Base-by-base conservation (phyloP, 2,888 invertebrate genomes). In the Tupiocoris notatus region DNA sequence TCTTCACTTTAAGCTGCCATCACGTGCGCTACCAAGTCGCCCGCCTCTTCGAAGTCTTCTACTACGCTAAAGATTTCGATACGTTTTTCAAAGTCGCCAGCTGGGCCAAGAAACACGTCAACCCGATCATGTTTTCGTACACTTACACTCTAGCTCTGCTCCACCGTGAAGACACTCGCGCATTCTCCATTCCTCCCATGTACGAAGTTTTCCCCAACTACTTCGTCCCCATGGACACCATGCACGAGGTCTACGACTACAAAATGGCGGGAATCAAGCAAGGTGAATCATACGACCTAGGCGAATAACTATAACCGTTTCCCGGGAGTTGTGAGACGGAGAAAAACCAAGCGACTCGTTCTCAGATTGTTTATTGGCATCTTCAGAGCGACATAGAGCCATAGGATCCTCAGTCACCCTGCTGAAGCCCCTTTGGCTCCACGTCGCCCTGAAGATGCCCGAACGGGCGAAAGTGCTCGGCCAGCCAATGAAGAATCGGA, bases 31-130 rank as follows among this genome's bases (percentile, higher is more conserved):
- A 88, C 81, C 89, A 92, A 82, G 89, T 88, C 9, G 82, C 87
- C 2, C 87, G 88, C 3, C 83, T 92, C 21, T 90, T 90, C 84
- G 88, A 90, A 82, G 85, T 90, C 75, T 86, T 93, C 79, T 88
- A 87, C 84, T 88, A 89, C 76, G 90, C 92, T 79, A 90, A 90
- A 83, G 89, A 91, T 82, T 92, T 88, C 83, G 86, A 88, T 22
- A 89, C 90, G 56, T 91, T 93, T 85, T 87, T 88, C 83, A 87
- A 88, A 80, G 79, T 78, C 78, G 85, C 87, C 24, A 23, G 54
- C 81, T 88, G 86, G 86, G 86, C 86, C 84, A 86, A 88, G 73
- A 82, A 86, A 22, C 81, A 86, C 81, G 80, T 87, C 75, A 88
- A 88, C 82, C 87, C 87, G 81, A 86, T 87, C 78, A 86, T 87